phyloP scores from a whole-genome alignment of 2,113 vertebrate genomes.

The Anoplopoma fimbria region DNA sequence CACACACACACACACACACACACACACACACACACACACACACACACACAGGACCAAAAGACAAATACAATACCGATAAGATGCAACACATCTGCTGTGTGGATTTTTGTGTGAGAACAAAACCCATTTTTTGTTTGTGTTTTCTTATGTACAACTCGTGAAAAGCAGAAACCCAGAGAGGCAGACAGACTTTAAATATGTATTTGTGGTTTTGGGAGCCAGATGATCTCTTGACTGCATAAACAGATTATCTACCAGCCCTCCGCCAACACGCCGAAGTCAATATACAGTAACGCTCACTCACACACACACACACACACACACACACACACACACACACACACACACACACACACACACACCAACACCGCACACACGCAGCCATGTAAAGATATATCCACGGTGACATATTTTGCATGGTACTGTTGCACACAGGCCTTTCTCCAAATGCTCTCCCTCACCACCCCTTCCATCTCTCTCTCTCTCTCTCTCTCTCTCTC shows the following conservation, averaged over 20 bases:
- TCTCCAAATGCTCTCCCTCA: background rate
- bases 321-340: background rate
- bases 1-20: background rate
- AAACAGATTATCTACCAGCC: slow-evolving; percentile 59
- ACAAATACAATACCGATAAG: background rate
- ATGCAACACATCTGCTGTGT: background rate
- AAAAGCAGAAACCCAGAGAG: slow-evolving; percentile 14
- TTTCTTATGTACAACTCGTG: background rate
- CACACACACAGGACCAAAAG: background rate
- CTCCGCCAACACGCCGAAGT: slow-evolving; percentile 46
- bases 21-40: background rate
- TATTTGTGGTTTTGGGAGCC: slow-evolving; percentile 56
- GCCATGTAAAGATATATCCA: slow-evolving; percentile 5
- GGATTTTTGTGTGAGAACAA: slow-evolving; percentile 11
- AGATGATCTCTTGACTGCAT: slow-evolving; percentile 53
- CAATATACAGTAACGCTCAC: background rate
- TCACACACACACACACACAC: slow-evolving; percentile 14
- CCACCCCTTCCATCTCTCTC: too few relatives aligned
- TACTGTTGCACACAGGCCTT: background rate
- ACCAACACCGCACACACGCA: slow-evolving; percentile 3
- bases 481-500: too few relatives aligned
- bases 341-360: slow-evolving; percentile 13
- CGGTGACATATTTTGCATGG: background rate
- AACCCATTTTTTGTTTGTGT: slow-evolving; percentile 11
- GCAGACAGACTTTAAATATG: slow-evolving; percentile 47